Conservation (phyloP, 2,888 invertebrate genomes). For the Vesta saturnalis region DNA sequence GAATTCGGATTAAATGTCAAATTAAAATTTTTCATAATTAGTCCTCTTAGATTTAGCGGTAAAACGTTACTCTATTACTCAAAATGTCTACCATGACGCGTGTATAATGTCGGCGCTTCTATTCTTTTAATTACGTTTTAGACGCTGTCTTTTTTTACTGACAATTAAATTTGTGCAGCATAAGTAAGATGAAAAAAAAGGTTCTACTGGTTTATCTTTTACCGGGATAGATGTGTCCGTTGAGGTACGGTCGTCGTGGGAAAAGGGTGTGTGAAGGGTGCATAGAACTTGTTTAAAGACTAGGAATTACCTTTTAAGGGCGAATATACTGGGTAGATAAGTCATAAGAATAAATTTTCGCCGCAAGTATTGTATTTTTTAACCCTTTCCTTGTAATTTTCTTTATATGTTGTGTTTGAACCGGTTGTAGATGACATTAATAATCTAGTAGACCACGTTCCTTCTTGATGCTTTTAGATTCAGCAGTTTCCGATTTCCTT, state of each 20-base stretch:
- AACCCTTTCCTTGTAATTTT: slow-evolving; percentile 38
- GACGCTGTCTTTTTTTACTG: slow-evolving; percentile 4
- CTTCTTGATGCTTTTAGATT: slow-evolving; percentile 22
- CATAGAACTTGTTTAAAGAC: slow-evolving; percentile 41
- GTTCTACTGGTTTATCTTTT: too few species aligned
- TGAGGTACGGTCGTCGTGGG: slow-evolving; percentile 37
- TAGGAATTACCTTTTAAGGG: slow-evolving; percentile 45
- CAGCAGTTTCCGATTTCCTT: slow-evolving; percentile 27
- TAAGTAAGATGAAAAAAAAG: neutral
- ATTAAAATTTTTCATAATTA: too few species aligned
- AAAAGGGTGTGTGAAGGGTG: slow-evolving; percentile 35
- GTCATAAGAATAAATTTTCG: slow-evolving; percentile 43
- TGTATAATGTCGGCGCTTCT: slow-evolving; percentile 42
- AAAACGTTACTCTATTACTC: slow-evolving; percentile 43
- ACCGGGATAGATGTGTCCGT: slow-evolving; percentile 35
- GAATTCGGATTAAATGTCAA: too few species aligned
- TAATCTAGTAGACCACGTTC: slow-evolving; percentile 31
- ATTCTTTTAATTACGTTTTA: neutral
- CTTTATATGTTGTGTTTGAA: slow-evolving; percentile 29
- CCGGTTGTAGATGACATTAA: slow-evolving; percentile 36
- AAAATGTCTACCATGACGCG: slow-evolving; percentile 39
- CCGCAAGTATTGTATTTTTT: slow-evolving; percentile 39
- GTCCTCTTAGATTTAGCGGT: slow-evolving; percentile 27
- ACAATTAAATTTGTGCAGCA: too few species aligned
- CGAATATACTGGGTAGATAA: slow-evolving; percentile 37